These are phyloP conservation scores for Dicentrarchus labrax DNA, from an alignment of 2,113 vertebrate genomes.

Conservation along the genomic window DNA sequence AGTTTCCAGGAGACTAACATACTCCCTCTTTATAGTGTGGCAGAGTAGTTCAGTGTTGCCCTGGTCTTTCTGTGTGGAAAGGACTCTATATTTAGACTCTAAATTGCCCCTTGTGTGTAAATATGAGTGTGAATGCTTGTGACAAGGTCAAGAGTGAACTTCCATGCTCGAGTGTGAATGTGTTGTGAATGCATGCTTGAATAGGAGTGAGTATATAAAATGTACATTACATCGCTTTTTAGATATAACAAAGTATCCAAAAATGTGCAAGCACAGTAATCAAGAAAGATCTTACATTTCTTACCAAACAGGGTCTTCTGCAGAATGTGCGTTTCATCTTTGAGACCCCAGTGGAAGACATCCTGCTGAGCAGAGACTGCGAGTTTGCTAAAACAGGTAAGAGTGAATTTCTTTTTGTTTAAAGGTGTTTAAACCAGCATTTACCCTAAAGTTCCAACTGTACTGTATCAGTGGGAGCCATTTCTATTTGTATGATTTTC, in stretches of 20 bases:
- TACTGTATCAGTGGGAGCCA: not conserved
- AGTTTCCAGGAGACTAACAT: conserved; percentile 44
- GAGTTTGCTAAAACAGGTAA: conserved; percentile 89
- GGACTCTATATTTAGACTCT: conserved; percentile 56
- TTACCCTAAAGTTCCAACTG: not conserved
- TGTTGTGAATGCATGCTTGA: conserved; percentile 2
- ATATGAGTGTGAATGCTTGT: conserved; percentile 35
- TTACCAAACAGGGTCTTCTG: conserved; percentile 89
- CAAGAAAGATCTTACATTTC: conserved; percentile 23
- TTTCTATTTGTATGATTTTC: conserved; percentile 39
- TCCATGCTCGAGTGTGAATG: not conserved
- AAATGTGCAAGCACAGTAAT: too few relatives aligned
- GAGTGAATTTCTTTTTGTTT: conserved; percentile 9
- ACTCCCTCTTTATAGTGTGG: conserved; percentile 15
- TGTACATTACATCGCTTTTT: not conserved
- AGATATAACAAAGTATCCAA: not conserved
- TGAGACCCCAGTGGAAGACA: conserved; percentile 89
- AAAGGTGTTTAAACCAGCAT: not conserved
- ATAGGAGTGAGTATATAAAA: not conserved
- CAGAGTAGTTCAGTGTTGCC: conserved; percentile 40
- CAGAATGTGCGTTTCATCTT: conserved; percentile 93
- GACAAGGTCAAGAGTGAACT: conserved; percentile 24
- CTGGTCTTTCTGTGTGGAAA: conserved; percentile 38
- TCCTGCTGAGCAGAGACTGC: conserved; percentile 92
- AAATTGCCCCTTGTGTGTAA: conserved; percentile 57